Conservation (phyloP, 2,113 vertebrate species). For the Pterocles orientalis region DNA sequence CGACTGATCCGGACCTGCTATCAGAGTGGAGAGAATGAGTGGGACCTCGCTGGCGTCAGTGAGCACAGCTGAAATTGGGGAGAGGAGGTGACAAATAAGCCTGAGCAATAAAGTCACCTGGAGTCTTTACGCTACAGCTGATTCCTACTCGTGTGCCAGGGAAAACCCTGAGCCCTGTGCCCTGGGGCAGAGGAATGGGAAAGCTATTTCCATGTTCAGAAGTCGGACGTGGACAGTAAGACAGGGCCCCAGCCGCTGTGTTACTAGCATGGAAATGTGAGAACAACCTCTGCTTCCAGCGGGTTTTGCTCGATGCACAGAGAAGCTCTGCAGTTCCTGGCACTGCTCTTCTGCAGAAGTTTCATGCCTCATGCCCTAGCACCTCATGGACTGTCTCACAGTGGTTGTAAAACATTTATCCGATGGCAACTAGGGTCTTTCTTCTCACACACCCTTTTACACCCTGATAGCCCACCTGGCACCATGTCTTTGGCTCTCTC, state of each 20-base stretch:
- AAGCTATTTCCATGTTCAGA: not conserved
- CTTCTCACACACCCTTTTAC: not conserved
- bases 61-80: not conserved
- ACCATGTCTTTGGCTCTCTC: not conserved
- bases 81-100: not conserved
- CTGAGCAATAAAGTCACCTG: not conserved
- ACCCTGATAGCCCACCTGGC: not conserved
- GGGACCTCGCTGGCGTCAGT: accelerated
- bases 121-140: not conserved
- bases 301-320: not conserved
- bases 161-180: not conserved
- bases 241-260: not conserved
- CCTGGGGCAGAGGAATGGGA: not conserved
- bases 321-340: not conserved
- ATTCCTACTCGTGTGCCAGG: not conserved
- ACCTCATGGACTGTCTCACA: not conserved
- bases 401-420: not conserved
- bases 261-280: not conserved
- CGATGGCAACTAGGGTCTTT: not conserved
- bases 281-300: not conserved
- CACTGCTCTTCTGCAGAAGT: not conserved
- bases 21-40: not conserved
- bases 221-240: not conserved
- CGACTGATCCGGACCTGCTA: accelerated
- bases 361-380: accelerated